phyloP scores from a whole-genome alignment of 2,113 vertebrate species.

The Hoplias malabaricus region DNA sequence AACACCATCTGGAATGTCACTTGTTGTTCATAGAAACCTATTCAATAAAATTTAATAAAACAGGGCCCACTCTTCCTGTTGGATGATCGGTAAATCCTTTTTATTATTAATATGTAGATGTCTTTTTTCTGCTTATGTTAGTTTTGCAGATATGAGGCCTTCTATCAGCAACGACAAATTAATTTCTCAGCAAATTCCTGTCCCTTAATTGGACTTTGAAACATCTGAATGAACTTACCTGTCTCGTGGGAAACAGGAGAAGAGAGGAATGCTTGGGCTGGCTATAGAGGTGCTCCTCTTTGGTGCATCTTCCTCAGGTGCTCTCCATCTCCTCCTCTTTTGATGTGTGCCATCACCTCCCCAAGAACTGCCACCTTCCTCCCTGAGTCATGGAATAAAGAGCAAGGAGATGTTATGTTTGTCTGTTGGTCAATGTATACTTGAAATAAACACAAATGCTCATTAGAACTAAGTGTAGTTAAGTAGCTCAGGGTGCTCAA shows the following conservation, averaged over 20 bases:
- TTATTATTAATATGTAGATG: too few species aligned
- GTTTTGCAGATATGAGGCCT: too few species aligned
- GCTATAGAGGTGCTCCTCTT: conserved; percentile 41
- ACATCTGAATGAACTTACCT: conserved; percentile 38
- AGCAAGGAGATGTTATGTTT: background rate
- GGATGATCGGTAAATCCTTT: too few species aligned
- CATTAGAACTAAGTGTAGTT: background rate
- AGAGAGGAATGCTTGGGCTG: conserved; percentile 41
- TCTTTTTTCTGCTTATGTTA: too few species aligned
- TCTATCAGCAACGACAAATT: too few species aligned
- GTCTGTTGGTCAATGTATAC: background rate
- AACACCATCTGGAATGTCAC: too few species aligned
- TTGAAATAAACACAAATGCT: background rate
- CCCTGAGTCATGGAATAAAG: conserved; percentile 43
- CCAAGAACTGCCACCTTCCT: conserved; percentile 48
- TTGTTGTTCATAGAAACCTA: too few species aligned
- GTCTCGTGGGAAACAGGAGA: conserved; percentile 61
- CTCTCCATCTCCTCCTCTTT: conserved; percentile 56
- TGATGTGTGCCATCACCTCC: conserved; percentile 47
- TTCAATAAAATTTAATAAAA: too few species aligned
- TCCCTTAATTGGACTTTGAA: too few species aligned
- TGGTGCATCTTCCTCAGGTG: conserved; percentile 39
- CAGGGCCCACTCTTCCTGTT: too few species aligned
- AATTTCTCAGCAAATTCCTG: too few species aligned
- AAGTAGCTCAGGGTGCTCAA: too few species aligned